phyloP scores from a whole-genome alignment of 2,113 vertebrate species.

The Mastomys natalensis region DNA sequence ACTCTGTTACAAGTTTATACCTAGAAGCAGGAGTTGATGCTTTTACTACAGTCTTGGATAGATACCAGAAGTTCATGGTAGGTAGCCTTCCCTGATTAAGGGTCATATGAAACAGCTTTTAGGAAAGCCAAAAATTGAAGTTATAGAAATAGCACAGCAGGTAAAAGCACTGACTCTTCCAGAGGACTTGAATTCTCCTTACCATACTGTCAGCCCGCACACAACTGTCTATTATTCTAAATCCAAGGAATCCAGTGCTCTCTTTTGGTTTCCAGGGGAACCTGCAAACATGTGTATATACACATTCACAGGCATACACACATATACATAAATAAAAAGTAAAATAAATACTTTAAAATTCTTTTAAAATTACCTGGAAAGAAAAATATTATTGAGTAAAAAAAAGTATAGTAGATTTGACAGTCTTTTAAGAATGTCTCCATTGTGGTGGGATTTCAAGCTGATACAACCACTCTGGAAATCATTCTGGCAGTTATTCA shows the following conservation, averaged over 20 bases:
- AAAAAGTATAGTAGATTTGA: not conserved
- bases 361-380: not conserved
- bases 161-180: too few species aligned
- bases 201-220: too few species aligned
- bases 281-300: too few species aligned
- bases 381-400: not conserved
- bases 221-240: not conserved
- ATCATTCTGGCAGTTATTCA: too few species aligned
- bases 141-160: too few species aligned
- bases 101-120: not conserved
- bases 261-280: not conserved
- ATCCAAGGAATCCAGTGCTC: not conserved
- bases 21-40: not conserved
- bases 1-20: not conserved
- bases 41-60: not conserved
- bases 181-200: not conserved
- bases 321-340: not conserved
- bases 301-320: not conserved
- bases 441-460: too few species aligned
- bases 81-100: not conserved
- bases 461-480: too few species aligned
- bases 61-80: not conserved
- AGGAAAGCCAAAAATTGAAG: not conserved
- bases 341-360: not conserved
- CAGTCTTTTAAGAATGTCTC: not conserved